Percentiles rank a stretch among this genome's conserved stretches.
These are phyloP conservation scores for Pandemis corylana DNA, from an alignment of 2,888 invertebrate genomes.

Conservation along the genomic window DNA sequence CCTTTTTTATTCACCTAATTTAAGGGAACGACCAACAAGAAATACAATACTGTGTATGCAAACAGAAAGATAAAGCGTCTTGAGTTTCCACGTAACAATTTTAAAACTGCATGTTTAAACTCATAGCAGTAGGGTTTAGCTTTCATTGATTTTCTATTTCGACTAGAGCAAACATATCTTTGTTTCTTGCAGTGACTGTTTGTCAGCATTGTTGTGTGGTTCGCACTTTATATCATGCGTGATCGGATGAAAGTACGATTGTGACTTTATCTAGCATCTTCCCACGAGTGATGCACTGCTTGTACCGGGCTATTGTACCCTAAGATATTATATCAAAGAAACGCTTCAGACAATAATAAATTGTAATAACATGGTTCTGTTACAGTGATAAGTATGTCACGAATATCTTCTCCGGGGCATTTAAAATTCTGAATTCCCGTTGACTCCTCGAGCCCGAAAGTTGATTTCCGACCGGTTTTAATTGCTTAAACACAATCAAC, in stretches of 20 bases:
- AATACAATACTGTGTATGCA: slow-evolving; percentile 44
- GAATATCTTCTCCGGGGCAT: slow-evolving; percentile 56
- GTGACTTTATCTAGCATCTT: slow-evolving; percentile 72
- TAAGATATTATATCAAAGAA: slow-evolving; percentile 59
- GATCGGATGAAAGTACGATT: slow-evolving; percentile 79
- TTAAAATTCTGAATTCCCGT: slow-evolving; percentile 5
- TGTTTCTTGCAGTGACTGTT: slow-evolving; percentile 54
- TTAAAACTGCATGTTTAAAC: slow-evolving; percentile 17
- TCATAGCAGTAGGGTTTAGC: slow-evolving; percentile 6
- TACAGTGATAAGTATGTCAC: slow-evolving; percentile 61
- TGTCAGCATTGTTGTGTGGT: slow-evolving; percentile 68
- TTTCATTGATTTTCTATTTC: slow-evolving; percentile 30
- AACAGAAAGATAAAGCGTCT: slow-evolving; percentile 41
- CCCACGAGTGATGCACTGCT: slow-evolving; percentile 70
- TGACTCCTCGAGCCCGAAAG: slow-evolving; percentile 11
- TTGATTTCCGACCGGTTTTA: slow-evolving; percentile 35
- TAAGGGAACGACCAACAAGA: slow-evolving; percentile 28
- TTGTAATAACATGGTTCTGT: slow-evolving; percentile 65
- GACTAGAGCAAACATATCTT: slow-evolving; percentile 43
- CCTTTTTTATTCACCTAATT: slow-evolving; percentile 37
- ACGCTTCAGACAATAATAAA: slow-evolving; percentile 61
- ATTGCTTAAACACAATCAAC: slow-evolving; percentile 57
- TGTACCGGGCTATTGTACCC: slow-evolving; percentile 61
- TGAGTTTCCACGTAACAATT: background rate
- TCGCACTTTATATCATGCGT: slow-evolving; percentile 79